phyloP scores from a whole-genome alignment of 2,888 invertebrate species.

The Noctua pronuba region DNA sequence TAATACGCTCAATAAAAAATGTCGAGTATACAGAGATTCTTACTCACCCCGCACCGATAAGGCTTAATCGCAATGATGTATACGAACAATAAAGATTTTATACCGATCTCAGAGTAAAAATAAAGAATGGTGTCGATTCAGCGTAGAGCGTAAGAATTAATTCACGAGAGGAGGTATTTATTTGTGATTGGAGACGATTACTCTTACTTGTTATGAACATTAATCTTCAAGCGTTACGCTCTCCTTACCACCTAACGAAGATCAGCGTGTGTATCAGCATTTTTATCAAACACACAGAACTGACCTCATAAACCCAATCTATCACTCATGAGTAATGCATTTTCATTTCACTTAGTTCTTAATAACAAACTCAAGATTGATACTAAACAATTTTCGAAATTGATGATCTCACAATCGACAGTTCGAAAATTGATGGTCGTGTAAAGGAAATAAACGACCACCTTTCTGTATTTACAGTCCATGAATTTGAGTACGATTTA shows the following conservation, averaged over 20 bases:
- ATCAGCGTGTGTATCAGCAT: conserved; percentile 32
- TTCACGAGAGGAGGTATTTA: conserved; percentile 43
- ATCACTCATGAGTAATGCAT: conserved; percentile 56
- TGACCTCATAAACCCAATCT: conserved; percentile 57
- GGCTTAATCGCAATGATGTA: conserved; percentile 63
- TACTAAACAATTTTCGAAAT: conserved; percentile 66
- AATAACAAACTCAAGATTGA: conserved; percentile 66
- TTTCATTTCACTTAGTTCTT: conserved; percentile 66
- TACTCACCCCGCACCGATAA: conserved; percentile 58
- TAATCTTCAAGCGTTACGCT: conserved; percentile 26
- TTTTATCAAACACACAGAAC: conserved; percentile 35
- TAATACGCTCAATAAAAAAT: conserved; percentile 63
- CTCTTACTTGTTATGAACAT: conserved; percentile 42
- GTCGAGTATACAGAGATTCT: conserved; percentile 54
- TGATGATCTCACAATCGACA: conserved; percentile 68
- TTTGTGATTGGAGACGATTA: conserved; percentile 48
- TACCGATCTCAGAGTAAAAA: conserved; percentile 52
- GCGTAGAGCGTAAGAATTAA: conserved; percentile 46
- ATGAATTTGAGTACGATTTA: conserved; percentile 83
- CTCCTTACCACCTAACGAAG: conserved; percentile 14
- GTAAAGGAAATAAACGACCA: conserved; percentile 79
- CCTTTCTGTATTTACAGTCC: conserved; percentile 82
- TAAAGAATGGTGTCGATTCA: conserved; percentile 53
- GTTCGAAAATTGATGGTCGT: conserved; percentile 77
- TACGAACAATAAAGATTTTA: conserved; percentile 62